Percentiles rank a stretch among this genome's conserved stretches.
Conservation (phyloP, 1,140 invertebrate genomes). For the Centruroides vittatus region DNA sequence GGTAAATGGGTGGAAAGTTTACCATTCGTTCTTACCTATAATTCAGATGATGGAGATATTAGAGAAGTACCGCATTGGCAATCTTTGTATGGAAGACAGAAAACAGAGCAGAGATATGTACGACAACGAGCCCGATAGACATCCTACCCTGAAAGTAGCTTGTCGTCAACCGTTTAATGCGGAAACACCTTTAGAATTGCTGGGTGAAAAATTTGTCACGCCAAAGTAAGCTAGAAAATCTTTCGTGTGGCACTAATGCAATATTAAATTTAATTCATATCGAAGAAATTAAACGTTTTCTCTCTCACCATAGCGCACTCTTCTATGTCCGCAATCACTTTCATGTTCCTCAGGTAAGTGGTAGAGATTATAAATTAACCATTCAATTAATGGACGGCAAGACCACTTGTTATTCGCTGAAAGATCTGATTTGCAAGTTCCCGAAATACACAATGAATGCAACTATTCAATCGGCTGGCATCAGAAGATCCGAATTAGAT, state of each 20-base stretch:
- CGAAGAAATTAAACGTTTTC: neutral
- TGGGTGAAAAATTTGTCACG: constrained; percentile 71
- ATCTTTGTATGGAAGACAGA: constrained; percentile 29
- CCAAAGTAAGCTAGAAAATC: constrained; percentile 46
- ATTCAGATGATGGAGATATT: constrained; percentile 40
- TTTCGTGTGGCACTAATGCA: too few species aligned
- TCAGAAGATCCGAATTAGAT: constrained; percentile 83
- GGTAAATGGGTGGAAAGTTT: too few species aligned
- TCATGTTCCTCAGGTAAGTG: constrained; percentile 70
- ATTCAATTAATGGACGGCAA: constrained; percentile 42
- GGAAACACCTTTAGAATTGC: constrained; percentile 62
- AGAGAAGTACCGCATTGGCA: constrained; percentile 78
- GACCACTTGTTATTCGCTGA: constrained; percentile 38
- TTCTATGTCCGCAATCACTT: constrained; percentile 97
- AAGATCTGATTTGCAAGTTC: constrained; percentile 57
- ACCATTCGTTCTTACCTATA: too few species aligned
- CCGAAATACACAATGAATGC: constrained; percentile 57
- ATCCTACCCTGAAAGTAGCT: constrained; percentile 55
- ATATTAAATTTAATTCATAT: too few species aligned
- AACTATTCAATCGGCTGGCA: constrained; percentile 92
- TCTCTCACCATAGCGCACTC: constrained; percentile 46
- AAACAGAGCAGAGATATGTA: constrained; percentile 30
- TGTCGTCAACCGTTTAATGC: constrained; percentile 88
- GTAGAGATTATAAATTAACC: constrained; percentile 45
- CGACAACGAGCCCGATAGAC: constrained; percentile 69